These are phyloP conservation scores for Caradrina kadenii DNA, from an alignment of 2,888 invertebrate species.

Conservation along the genomic window DNA sequence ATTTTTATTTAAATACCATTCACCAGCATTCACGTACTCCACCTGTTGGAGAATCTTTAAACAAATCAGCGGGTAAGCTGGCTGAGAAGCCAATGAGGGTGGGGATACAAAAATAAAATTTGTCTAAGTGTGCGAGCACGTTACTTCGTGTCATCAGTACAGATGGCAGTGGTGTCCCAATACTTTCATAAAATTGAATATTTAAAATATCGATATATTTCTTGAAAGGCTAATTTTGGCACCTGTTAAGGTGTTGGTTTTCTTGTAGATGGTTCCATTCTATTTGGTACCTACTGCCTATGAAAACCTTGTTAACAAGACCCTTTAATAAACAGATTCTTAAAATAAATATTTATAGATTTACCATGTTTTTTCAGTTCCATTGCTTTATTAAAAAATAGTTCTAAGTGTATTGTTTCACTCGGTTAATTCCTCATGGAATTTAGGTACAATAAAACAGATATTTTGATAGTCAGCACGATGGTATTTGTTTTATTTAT, in stretches of 20 bases:
- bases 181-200: not conserved
- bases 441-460: conserved; percentile 22
- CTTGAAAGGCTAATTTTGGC: not conserved
- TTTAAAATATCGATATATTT: not conserved
- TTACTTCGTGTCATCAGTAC: conserved; percentile 18
- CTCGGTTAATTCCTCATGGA: not conserved
- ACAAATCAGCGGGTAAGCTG: conserved; percentile 21
- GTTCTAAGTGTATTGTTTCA: not conserved
- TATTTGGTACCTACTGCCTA: not conserved
- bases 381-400: not conserved
- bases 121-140: conserved; percentile 4
- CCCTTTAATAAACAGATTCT: too few relatives aligned
- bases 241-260: not conserved
- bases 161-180: conserved; percentile 54
- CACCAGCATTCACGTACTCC: conserved; percentile 32
- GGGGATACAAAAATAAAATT: conserved; percentile 35
- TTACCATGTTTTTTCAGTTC: not conserved
- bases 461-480: conserved; percentile 43
- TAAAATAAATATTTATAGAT: too few relatives aligned
- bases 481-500: conserved; percentile 56
- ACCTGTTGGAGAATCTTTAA: conserved; percentile 45
- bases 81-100: conserved; percentile 11
- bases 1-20: conserved; percentile 16
- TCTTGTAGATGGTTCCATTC: not conserved
- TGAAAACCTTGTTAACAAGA: too few relatives aligned